Base-by-base conservation (phyloP, 2,797 vertebrate genomes). In the Premnoplex brunnescens region DNA sequence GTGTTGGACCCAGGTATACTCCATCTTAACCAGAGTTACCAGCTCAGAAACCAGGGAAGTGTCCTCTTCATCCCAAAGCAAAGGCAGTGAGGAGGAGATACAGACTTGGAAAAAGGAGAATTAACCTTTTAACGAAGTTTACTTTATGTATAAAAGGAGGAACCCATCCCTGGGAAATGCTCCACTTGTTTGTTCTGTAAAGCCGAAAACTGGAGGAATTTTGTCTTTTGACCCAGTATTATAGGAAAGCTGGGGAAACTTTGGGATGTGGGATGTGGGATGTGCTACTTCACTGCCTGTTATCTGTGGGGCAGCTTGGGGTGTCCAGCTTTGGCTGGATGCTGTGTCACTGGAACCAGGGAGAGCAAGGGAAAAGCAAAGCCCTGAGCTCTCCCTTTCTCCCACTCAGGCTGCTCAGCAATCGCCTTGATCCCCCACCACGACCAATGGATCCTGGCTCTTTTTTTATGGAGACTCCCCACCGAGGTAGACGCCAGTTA, bases 401-500 rank as follows among this genome's bases (percentile, higher is more conserved):
- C 67, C 78, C 88, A 7, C 6, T 49, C n/a, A 27, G 64, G 27
- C 63, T 72, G 55, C 62, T 58, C 24, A 60, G 67, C 51, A 62
- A 26, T 34, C 11, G 32, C 88, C 46, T 12, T 48, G 85, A 37
- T 91, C 87, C 87, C 94, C 93, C 88, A 92, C 87, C 88, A 83
- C 36, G 93, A 88, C 69, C 92, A 86, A 71, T 27, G 92, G 90
- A 85, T 89, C 66, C 91, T 95, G 93, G 80, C 88, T 94, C 91
- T 95, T 71, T 74, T 81, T 94, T 93, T 91, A 95, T 63, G 85
- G 85, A 10, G 93, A 89, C 90, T 96, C 85, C 95, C 95, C 95
- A 95, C 88, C 7, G 84, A 95, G 93, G 89, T 66, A 89, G 85
- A 93, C 64, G 75, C 95, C 89, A 95, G 94, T 91, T 94, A 94